phyloP scores from a whole-genome alignment of 2,113 vertebrate genomes.

The Strix aluco region DNA sequence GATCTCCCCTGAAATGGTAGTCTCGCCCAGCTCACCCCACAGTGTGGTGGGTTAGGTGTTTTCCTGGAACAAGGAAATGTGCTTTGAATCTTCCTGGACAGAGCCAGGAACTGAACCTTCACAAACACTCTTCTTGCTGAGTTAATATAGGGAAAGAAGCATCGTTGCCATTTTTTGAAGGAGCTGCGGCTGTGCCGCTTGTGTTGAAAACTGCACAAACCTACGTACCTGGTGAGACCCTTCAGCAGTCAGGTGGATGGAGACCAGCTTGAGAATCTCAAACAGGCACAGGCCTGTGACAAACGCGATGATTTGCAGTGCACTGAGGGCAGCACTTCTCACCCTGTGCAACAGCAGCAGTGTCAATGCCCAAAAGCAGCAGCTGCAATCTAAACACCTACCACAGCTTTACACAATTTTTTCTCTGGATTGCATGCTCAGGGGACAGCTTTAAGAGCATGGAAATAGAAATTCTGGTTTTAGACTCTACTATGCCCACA shows the following conservation, averaged over 20 bases:
- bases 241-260: background rate
- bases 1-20: background rate
- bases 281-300: background rate
- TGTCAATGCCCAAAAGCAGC: background rate
- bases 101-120: background rate
- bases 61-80: background rate
- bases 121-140: background rate
- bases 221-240: background rate
- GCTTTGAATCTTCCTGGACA: background rate
- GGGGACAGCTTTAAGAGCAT: background rate
- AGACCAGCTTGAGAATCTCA: background rate
- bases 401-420: background rate
- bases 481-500: background rate
- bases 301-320: background rate
- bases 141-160: background rate
- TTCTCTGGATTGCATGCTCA: background rate
- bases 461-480: background rate
- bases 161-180: rapidly evolving
- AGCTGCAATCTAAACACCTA: background rate
- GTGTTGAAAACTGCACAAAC: background rate
- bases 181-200: background rate
- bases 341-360: background rate
- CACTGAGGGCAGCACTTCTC: background rate
- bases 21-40: background rate
- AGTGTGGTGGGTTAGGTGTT: background rate